phyloP scores from a whole-genome alignment of 2,113 vertebrate species.

The cat (Felis catus) region F.catus_Fca126_mat1.0 CM031414.1:117500501-117501000 shows the following conservation, averaged over 20 bases:
- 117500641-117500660: not conserved
- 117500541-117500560: not conserved
- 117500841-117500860: not conserved
- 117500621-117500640: not conserved
- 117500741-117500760: not conserved
- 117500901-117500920: not conserved
- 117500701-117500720: not conserved
- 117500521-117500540: not conserved
- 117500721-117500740: not conserved
- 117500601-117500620: not conserved
- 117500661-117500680: not conserved
- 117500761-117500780: not conserved
- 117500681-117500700: not conserved
- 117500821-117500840: not conserved
- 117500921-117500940: not conserved
- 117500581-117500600: fast-evolving
- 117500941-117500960: not conserved
- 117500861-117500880: not conserved
- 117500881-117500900: not conserved
- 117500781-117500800: not conserved
- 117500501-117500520: not conserved
- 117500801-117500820: not conserved
- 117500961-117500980: not conserved
- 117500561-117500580: not conserved
- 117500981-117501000: not conserved